These are phyloP conservation scores for Drosophila leontia DNA, from an alignment of 1,140 invertebrate species.

Conservation along the genomic window DNA sequence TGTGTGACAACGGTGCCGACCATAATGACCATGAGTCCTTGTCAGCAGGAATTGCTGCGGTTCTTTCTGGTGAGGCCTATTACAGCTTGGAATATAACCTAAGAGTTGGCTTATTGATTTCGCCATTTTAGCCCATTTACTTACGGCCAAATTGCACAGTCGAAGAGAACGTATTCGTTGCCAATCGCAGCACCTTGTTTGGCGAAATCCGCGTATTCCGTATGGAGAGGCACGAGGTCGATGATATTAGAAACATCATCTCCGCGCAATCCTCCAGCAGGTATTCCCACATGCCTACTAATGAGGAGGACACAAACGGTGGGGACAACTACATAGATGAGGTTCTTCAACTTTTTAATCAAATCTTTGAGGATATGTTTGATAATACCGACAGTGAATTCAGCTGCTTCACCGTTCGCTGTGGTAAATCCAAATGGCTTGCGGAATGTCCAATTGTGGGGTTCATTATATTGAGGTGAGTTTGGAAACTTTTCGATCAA, in stretches of 20 bases:
- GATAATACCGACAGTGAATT: conserved; percentile 35
- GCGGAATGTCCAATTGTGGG: conserved; percentile 50
- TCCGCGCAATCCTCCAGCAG: background rate
- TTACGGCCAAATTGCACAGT: conserved; percentile 43
- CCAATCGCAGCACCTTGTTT: conserved; percentile 59
- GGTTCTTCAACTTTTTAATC: background rate
- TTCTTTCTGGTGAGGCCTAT: conserved; percentile 49
- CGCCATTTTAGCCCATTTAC: conserved; percentile 26
- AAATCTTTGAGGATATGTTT: conserved; percentile 19
- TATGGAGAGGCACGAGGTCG: conserved; percentile 32
- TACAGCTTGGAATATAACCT: background rate
- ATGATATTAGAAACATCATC: conserved; percentile 25
- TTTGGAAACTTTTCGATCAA: background rate
- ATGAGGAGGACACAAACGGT: background rate
- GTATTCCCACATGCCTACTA: background rate
- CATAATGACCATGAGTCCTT: conserved; percentile 18
- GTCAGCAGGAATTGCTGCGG: conserved; percentile 33
- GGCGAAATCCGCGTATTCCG: conserved; percentile 45
- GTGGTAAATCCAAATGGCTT: conserved; percentile 16
- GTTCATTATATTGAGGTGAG: conserved; percentile 56
- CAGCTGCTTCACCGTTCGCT: conserved; percentile 44
- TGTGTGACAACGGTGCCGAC: conserved; percentile 45
- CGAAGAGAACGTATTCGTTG: conserved; percentile 54
- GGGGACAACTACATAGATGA: background rate
- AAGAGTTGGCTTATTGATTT: background rate